A percentile compares a stretch with the other conserved stretches of the same genome.
phyloP scores from a whole-genome alignment of 2,797 vertebrate species.

The Phrynocephalus forsythii region DNA sequence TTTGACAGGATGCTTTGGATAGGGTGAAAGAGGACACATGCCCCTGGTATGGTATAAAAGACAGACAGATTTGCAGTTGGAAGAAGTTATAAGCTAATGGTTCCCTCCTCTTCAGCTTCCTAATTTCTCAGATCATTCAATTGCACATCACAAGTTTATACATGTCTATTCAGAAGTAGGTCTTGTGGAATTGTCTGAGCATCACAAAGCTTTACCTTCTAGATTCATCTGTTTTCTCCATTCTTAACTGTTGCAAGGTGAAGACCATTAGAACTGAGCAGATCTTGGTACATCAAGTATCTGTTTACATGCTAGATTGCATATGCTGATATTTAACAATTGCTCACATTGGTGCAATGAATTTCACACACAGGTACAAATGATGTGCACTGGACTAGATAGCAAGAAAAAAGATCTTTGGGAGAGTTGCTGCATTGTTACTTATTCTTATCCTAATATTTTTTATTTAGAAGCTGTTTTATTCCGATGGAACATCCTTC shows the following conservation, averaged over 20 bases:
- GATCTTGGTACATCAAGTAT: neutral
- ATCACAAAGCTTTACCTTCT: neutral
- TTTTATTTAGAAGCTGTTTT: neutral
- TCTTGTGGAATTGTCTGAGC: neutral
- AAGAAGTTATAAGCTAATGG: neutral
- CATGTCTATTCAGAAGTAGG: neutral
- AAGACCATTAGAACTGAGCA: neutral
- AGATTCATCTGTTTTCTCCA: neutral
- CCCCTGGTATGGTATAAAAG: neutral
- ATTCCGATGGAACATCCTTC: neutral
- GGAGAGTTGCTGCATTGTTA: neutral
- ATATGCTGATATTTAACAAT: neutral
- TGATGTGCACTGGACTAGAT: neutral
- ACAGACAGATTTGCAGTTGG: neutral
- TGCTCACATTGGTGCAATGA: slow-evolving; percentile 1
- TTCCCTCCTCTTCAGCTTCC: neutral
- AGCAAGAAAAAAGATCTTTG: neutral
- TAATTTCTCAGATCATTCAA: neutral
- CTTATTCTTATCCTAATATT: neutral
- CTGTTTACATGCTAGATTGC: neutral
- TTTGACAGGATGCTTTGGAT: slow-evolving; percentile 1
- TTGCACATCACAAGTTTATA: neutral
- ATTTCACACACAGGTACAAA: slow-evolving; percentile 42
- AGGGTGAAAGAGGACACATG: neutral
- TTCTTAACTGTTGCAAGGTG: neutral